Base-by-base conservation (phyloP, 2,113 vertebrate genomes). In the Osmerus mordax region DNA sequence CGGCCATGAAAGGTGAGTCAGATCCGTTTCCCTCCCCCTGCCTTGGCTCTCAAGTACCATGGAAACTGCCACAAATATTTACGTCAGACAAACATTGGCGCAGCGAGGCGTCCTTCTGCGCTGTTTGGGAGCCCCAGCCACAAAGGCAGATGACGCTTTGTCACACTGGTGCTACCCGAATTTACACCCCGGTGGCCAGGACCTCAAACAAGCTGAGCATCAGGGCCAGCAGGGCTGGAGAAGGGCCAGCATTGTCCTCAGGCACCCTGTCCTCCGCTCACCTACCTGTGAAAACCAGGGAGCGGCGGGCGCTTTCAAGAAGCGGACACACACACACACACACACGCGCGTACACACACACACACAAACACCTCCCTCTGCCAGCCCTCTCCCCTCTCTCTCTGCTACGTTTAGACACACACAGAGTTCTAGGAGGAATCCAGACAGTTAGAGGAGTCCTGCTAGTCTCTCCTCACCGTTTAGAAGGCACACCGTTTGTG, bases 31-130 rank as follows among this genome's bases (percentile, higher is more conserved):
- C 84, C 79, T 19, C 28, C 81, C 83, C 74, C 78, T 82, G 69
- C 74, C 70, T 64, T 11, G 16, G 21, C 23, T 87, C 80, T 86
- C 82, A 88, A 89, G 88, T 93, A 79, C 91, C 93, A 92, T 92
- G 90, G 92, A 90, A 93, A 94, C 92, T 86, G 85, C 88, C 85
- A 78, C 87, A 95, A 93, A 92, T 93, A 94, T 94, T 93, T 92
- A 89, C 78, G 71, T 73, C 74, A 4, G 63, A 91, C 88, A 92
- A 92, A 94, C 87, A 91, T 74, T 83, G 80, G 86, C 66, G 0
- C 29, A 81, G 71, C 77, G 66, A 86, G 81, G 72, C 74, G 83
- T 84, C 90, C 81, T 84, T 86, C 81, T 61, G 81, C 81, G 3
- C 73, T 79, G 76, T 89, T 87, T 83, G 85, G 55, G 58, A 81